Evolutionary conservation across 2,113 vertebrate species (phyloP).

Genomic region (Cacatua alba): DNA sequence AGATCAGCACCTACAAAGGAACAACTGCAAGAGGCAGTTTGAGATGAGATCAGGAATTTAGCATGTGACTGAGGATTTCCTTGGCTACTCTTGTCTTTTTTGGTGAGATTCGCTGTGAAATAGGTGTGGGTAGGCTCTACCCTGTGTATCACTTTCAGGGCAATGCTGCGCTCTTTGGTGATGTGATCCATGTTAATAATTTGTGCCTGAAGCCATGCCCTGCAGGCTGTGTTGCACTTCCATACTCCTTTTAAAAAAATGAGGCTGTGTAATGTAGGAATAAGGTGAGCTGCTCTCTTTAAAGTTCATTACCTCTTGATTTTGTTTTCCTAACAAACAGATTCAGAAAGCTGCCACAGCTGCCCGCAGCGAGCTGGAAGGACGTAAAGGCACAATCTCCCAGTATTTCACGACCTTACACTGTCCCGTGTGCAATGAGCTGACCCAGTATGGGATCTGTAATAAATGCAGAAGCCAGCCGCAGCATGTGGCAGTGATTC

Average conservation of each 20-base stretch:
- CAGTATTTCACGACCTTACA: constrained; percentile 97
- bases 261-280: not conserved
- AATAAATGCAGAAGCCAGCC: constrained; percentile 87
- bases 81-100: not conserved
- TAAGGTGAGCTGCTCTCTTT: not conserved
- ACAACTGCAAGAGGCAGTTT: not conserved
- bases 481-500: constrained; percentile 88
- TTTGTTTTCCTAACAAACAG: constrained; percentile 64
- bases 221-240: not conserved
- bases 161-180: accelerated
- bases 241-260: not conserved
- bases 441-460: constrained; percentile 95
- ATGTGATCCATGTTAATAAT: not conserved
- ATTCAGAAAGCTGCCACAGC: constrained; percentile 87
- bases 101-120: not conserved
- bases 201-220: not conserved
- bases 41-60: not conserved
- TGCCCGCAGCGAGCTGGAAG: constrained; percentile 73
- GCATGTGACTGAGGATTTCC: not conserved
- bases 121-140: not conserved
- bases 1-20: not conserved
- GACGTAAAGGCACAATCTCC: constrained; percentile 93
- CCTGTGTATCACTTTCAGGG: not conserved
- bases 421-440: constrained; percentile 93
- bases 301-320: not conserved